Base-by-base conservation (phyloP, 2,113 vertebrate genomes). In the Vulpes ferrilata region DNA sequence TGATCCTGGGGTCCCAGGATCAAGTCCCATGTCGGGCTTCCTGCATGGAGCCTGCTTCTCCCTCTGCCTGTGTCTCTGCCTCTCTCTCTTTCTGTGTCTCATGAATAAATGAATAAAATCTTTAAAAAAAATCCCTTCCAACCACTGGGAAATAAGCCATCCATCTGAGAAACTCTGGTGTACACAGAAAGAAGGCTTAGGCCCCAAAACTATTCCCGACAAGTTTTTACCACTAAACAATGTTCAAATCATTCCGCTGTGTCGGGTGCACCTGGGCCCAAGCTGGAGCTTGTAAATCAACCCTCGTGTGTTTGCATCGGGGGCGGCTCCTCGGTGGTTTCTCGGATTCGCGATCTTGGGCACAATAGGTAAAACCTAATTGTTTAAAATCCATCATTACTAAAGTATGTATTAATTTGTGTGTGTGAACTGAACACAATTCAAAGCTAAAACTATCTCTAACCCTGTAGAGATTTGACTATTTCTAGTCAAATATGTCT, bases 391-490 rank as follows among this genome's bases (percentile, higher is more conserved):
- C 25, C 15, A 60, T 15, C 27, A 20, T 74, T 74, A 97, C 23
- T 86, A 20, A 94, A 55, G 5, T 48, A 2, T 7, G 43, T 85
- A 88, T 60, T 17, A 2, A 30, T 89, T 88, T 94, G 12, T 78
- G 9, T 17, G 8, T 92, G 15, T 95, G 35, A 97, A 96, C 19
- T 62, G 27, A 85, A 79, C 12, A 25, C 2, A 64, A 80, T 79
- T 95, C 57, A 95, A 81, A 91, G 25, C 12, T 64, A 95, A 94
- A 96, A 86, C 2, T 43, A 43, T 43, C 43, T 43, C 43, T 43
- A 43, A 43, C 43, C 43, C 43, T 43, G 43, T 43, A 43, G 43
- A 43, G 43, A 43, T 43, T 6, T 43, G 43, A 92, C 62, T 86
- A 65, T 74, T 48, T 91, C 43, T 25, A 62, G 11, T 32, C 48